Conservation (phyloP, 2,888 invertebrate species). For the Epinotia brunnichana region DNA sequence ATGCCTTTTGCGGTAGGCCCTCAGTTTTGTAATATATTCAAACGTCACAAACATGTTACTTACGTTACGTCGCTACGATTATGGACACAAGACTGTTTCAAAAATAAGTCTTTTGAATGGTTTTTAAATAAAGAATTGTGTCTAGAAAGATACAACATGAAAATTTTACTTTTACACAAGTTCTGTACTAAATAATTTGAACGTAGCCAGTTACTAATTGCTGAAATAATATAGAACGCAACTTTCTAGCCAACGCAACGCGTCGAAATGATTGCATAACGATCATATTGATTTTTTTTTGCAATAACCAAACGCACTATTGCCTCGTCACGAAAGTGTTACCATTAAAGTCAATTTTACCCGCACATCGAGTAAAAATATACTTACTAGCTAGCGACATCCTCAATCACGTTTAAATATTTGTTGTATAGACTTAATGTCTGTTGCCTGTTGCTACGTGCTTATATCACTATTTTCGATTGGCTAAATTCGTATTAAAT, state of each 20-base stretch:
- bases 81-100: too few relatives aligned
- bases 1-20: too few relatives aligned
- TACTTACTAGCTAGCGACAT: background rate
- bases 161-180: background rate
- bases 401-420: background rate
- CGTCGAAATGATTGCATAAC: slow-evolving; percentile 32
- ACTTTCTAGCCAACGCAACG: slow-evolving; percentile 16
- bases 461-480: background rate
- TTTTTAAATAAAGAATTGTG: background rate
- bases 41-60: too few relatives aligned
- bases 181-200: background rate
- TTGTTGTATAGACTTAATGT: background rate
- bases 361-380: slow-evolving; percentile 10
- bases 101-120: too few relatives aligned
- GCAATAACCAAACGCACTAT: slow-evolving; percentile 55
- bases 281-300: slow-evolving; percentile 30
- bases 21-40: background rate
- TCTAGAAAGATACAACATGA: background rate
- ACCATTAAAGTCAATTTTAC: slow-evolving; percentile 43
- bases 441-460: background rate
- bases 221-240: slow-evolving; percentile 17
- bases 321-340: slow-evolving; percentile 62
- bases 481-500: background rate
- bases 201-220: background rate
- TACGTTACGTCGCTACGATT: too few relatives aligned